A percentile compares a stretch with the other conserved stretches of the same genome.
phyloP scores from a whole-genome alignment of 2,888 invertebrate genomes.

The Anthrax anthrax region DNA sequence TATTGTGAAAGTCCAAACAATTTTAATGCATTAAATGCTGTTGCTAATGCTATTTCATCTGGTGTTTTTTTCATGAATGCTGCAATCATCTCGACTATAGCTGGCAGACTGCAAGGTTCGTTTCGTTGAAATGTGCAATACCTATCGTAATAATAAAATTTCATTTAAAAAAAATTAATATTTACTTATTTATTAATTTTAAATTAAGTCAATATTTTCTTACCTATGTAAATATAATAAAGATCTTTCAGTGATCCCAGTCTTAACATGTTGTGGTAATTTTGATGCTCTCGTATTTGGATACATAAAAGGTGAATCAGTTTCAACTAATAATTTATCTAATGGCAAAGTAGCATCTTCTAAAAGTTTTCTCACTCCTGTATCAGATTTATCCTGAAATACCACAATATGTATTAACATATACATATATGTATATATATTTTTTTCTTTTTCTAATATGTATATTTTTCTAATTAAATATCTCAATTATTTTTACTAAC shows the following conservation, averaged over 20 bases:
- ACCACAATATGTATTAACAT: no score
- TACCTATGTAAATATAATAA: slow-evolving; percentile 34
- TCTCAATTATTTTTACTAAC: slow-evolving; percentile 8
- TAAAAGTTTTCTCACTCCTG: slow-evolving; percentile 70
- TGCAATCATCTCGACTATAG: slow-evolving; percentile 87
- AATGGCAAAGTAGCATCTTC: slow-evolving; percentile 68
- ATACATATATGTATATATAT: neutral
- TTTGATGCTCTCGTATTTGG: slow-evolving; percentile 89
- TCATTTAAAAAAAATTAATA: neutral
- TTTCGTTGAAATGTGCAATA: slow-evolving; percentile 94
- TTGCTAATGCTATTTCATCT: slow-evolving; percentile 79
- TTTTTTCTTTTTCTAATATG: neutral
- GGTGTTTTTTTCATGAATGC: slow-evolving; percentile 76
- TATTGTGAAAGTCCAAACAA: slow-evolving; percentile 71
- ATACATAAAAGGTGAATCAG: slow-evolving; percentile 93
- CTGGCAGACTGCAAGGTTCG: slow-evolving; percentile 88
- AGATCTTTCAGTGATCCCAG: slow-evolving; percentile 70
- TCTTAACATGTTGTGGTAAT: slow-evolving; percentile 74
- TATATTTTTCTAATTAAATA: no score
- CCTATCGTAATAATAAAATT: slow-evolving; percentile 34
- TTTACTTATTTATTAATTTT: neutral
- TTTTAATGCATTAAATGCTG: slow-evolving; percentile 83
- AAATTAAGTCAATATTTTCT: no score
- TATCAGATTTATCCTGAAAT: slow-evolving; percentile 75
- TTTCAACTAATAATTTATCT: slow-evolving; percentile 75